Evolutionary conservation across 2,113 vertebrate genomes (phyloP).

Genomic region (Prunella fulvescens): DNA sequence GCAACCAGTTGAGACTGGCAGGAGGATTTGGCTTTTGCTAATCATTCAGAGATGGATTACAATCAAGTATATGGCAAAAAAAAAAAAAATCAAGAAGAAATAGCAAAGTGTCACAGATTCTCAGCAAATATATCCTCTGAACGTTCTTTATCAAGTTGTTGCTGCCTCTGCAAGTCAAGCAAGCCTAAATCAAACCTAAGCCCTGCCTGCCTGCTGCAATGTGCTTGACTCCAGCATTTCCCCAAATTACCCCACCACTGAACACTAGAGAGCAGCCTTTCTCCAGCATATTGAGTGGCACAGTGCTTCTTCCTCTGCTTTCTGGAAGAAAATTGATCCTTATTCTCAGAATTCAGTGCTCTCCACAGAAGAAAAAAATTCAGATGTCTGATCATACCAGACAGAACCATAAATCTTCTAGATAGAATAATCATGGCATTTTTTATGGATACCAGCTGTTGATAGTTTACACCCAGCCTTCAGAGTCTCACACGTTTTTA

Average conservation of each 20-base stretch:
- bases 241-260: not conserved
- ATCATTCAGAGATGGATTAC: not conserved
- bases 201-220: rapidly evolving
- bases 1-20: not conserved
- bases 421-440: not conserved
- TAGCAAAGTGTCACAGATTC: not conserved
- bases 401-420: not conserved
- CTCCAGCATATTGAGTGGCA: not conserved
- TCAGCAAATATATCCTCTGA: not conserved
- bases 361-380: not conserved
- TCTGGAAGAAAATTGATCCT: not conserved
- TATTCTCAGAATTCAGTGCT: not conserved
- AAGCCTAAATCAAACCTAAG: not conserved
- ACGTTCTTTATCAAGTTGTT: not conserved
- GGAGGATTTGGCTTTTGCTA: not conserved
- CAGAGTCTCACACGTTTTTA: not conserved
- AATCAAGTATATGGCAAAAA: not conserved
- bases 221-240: not conserved
- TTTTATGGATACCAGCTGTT: not conserved
- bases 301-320: not conserved
- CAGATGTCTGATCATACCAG: not conserved
- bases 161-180: not conserved
- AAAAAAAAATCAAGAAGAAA: not conserved
- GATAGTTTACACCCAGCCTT: not conserved
- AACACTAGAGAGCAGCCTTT: conserved; percentile 56